These are phyloP conservation scores for Hippasteria phrygiana DNA, from an alignment of 53 echinoderm and acorn worm genomes.

Conservation along the genomic window DNA sequence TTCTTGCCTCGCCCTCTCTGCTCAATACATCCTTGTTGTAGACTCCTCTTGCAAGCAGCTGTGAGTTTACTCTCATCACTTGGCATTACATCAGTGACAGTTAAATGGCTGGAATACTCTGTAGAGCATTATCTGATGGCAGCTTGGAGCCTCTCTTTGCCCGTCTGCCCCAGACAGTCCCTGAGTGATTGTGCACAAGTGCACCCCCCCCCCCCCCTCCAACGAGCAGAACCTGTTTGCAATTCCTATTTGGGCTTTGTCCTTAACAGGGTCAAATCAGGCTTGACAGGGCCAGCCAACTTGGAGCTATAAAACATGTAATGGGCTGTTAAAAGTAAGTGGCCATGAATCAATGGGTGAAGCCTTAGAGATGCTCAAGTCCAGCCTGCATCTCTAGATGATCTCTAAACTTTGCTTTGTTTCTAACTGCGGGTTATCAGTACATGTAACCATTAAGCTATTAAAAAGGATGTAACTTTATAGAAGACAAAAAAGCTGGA, in stretches of 20 bases:
- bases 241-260: not conserved
- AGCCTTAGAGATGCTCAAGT: not conserved
- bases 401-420: no score
- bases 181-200: slow-evolving; percentile 56
- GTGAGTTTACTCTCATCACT: slow-evolving; percentile 45
- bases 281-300: slow-evolving; percentile 29
- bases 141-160: slow-evolving; percentile 58
- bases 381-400: not conserved
- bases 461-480: no score
- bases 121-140: slow-evolving; percentile 11
- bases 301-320: slow-evolving; percentile 49
- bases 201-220: not conserved
- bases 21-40: not conserved
- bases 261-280: slow-evolving; percentile 12
- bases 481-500: no score
- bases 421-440: no score
- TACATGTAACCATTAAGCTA: no score
- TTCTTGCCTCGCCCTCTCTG: not conserved
- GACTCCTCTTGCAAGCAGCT: not conserved
- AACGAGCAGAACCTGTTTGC: not conserved
- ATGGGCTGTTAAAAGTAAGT: slow-evolving; percentile 61
- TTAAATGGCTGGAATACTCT: slow-evolving; percentile 40
- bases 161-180: no score
- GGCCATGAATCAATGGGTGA: slow-evolving; percentile 28
- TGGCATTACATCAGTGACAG: slow-evolving; percentile 40